Base-by-base conservation (phyloP, 2,888 invertebrate genomes). In the Bhutanitis thaidina region DNA sequence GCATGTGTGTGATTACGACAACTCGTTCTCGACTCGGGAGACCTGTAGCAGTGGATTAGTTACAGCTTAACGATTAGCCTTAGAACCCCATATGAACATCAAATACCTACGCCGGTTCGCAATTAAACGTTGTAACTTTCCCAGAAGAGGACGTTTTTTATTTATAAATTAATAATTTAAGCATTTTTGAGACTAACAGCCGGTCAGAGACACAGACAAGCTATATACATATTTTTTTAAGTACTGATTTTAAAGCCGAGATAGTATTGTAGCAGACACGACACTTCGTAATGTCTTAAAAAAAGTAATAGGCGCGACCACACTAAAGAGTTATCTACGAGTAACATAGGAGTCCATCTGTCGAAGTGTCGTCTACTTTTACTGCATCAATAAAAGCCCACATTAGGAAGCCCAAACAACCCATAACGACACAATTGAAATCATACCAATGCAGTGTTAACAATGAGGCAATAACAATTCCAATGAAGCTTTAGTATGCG, bases 321-420 rank as follows among this genome's bases (percentile, higher is more conserved):
- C 25, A 20, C 38, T 30, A 16, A 27, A 44, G 4, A 43, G n/a
- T 50, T 50, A 40, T 49, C 38, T 39, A 27, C n/a, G 5, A 20
- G 30, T 16, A 44, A 50, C 50, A 50, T 40, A 39, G 38, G 12
- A 40, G 12, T 29, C 12, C 13, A 50, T 50, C 43, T 44, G 32
- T 32, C n/a, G 14, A 10, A 43, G 38, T 32, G 38, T 8, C 15
- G 12, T 38, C 5, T 27, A 34, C 38, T 12, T 14, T 25, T 7
- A 27, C 20, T 10, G 10, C n/a, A 14, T 35, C 39, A 27, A 35
- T 50, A 43, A 49, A 50, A 39, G 13, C 15, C 39, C 35, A 44
- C 44, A 10, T 39, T 13, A 38, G 8, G 13, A 4, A 20, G 38
- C 7, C n/a, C 43, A 32, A 45, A 46, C 15, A 32, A 43, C 10